phyloP scores from a whole-genome alignment of 2,113 vertebrate species.

The Siniperca chuatsi region DNA sequence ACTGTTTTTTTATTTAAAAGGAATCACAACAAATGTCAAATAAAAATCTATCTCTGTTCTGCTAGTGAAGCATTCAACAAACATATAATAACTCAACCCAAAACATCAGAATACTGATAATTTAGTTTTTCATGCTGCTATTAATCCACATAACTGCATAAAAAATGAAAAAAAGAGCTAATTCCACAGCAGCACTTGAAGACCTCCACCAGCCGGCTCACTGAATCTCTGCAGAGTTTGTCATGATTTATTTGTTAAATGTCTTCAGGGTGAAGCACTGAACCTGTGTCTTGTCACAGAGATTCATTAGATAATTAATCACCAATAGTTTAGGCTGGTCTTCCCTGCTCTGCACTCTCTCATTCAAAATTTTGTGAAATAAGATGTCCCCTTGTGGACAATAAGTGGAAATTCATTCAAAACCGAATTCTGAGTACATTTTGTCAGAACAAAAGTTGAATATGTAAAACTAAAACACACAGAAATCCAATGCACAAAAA shows the following conservation, averaged over 20 bases:
- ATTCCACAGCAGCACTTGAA: conserved; percentile 52
- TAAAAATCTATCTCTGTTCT: conserved; percentile 48
- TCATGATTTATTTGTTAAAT: not conserved
- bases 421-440: not conserved
- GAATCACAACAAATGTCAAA: conserved; percentile 64
- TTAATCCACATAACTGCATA: conserved; percentile 32
- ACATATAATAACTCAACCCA: conserved; percentile 28
- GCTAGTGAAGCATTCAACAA: conserved; percentile 58
- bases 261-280: conserved; percentile 9
- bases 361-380: not conserved
- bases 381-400: conserved; percentile 74
- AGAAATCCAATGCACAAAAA: conserved; percentile 45
- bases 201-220: not conserved
- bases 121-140: conserved; percentile 42
- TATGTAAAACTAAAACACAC: conserved; percentile 24
- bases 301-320: conserved; percentile 38
- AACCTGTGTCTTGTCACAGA: conserved; percentile 40
- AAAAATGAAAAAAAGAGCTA: conserved; percentile 6
- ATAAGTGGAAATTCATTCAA: conserved; percentile 24
- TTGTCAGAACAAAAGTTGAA: conserved; percentile 35
- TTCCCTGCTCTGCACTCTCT: not conserved
- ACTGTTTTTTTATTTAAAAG: conserved; percentile 65
- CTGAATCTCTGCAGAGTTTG: conserved; percentile 1
- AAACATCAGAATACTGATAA: conserved; percentile 67
- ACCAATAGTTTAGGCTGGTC: conserved; percentile 20